Percentiles rank a stretch among this genome's conserved stretches.
These are phyloP conservation scores for Drosophila athabasca DNA, from an alignment of 1,140 invertebrate genomes.

Conservation along the genomic window DNA sequence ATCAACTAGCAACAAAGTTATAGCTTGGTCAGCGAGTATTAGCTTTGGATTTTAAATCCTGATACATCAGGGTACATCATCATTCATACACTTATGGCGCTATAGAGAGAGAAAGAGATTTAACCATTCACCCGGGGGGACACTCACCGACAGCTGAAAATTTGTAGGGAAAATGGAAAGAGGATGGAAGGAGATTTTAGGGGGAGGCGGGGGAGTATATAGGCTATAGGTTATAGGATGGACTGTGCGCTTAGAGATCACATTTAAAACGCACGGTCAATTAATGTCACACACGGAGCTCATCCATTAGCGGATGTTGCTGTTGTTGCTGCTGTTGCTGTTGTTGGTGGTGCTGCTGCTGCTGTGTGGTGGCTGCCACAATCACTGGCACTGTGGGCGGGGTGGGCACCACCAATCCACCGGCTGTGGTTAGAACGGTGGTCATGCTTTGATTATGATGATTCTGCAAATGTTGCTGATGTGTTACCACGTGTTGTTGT, in stretches of 20 bases:
- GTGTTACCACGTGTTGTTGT: conserved; percentile 54
- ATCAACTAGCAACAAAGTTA: conserved; percentile 37
- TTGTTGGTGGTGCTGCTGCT: conserved; percentile 84
- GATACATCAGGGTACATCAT: background rate
- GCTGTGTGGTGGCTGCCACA: conserved; percentile 75
- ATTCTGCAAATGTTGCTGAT: conserved; percentile 77
- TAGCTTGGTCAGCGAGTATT: conserved; percentile 9
- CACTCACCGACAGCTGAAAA: conserved; percentile 29
- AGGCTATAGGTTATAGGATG: no score
- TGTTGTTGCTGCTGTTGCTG: conserved; percentile 59
- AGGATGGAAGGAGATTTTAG: background rate
- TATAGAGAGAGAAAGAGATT: conserved; percentile 7
- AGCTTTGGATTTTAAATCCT: conserved; percentile 27
- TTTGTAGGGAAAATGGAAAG: conserved; percentile 2
- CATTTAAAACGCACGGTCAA: conserved; percentile 83
- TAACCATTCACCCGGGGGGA: no score
- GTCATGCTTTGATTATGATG: conserved; percentile 83
- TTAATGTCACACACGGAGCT: conserved; percentile 91
- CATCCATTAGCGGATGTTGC: conserved; percentile 87
- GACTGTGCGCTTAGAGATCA: conserved; percentile 80
- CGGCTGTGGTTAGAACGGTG: conserved; percentile 73
- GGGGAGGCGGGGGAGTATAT: background rate
- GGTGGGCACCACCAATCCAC: conserved; percentile 67
- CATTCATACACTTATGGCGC: conserved; percentile 9
- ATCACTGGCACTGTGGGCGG: conserved; percentile 74